A percentile compares a stretch with the other conserved stretches of the same genome.
Evolutionary conservation across 2,113 vertebrate species (phyloP).

Genomic region (Centropus unirufus): DNA sequence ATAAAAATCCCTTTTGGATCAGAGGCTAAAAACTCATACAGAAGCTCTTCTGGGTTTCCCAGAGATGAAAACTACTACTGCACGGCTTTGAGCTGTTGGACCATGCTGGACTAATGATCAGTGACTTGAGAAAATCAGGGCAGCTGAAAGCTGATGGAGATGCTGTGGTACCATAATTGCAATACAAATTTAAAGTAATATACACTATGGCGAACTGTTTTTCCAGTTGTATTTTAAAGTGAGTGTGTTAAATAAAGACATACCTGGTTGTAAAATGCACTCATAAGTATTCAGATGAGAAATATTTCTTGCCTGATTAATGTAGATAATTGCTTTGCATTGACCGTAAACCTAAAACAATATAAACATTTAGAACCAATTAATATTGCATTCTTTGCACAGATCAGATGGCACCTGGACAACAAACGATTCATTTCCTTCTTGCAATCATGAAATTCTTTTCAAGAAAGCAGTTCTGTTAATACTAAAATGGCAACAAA

Average conservation of each 20-base stretch:
- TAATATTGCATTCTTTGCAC: background rate
- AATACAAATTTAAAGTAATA: background rate
- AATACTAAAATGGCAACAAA: background rate
- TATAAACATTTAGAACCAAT: background rate
- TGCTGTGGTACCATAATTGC: background rate
- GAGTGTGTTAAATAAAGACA: background rate
- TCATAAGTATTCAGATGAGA: conserved; percentile 64
- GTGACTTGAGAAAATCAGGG: conserved; percentile 2
- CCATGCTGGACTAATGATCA: background rate
- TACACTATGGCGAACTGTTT: background rate
- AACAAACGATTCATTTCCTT: background rate
- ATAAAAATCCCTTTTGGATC: background rate
- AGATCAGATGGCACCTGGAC: background rate
- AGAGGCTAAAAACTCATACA: background rate
- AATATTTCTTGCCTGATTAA: conserved; percentile 50
- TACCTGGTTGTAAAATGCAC: conserved; percentile 76
- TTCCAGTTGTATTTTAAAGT: background rate
- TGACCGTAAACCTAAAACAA: conserved; percentile 75
- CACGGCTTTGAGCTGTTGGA: background rate
- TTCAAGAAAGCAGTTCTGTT: background rate
- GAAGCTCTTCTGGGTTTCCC: background rate
- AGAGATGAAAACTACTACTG: background rate
- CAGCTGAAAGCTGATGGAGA: conserved; percentile 1
- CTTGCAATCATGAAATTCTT: background rate
- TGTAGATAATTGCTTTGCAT: conserved; percentile 70